Base-by-base conservation (phyloP, 2,888 invertebrate genomes). In the Meloe dianella region DNA sequence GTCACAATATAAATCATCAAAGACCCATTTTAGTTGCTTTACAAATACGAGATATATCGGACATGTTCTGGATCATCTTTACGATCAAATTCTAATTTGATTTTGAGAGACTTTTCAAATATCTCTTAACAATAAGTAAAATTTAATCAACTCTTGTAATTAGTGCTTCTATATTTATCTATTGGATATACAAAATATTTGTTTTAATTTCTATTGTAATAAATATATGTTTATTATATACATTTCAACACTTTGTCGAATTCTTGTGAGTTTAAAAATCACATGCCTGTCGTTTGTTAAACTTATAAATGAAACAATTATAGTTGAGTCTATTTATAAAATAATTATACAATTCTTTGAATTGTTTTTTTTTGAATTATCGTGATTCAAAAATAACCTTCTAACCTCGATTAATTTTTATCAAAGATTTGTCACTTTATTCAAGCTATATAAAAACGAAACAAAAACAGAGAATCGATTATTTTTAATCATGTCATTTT, bases 351-450 rank as follows among this genome's bases (percentile, higher is more conserved):
- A 20, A 20, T 47, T 47, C 47, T 47, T 3, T 20, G 47, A 47
- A 47, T 47, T 47, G 47, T 47, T 47, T 47, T 47, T 20, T 47
- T 10, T 12, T 22, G n/a, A 17, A 41, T 41, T 47, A 47, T 47
- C 47, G 47, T 47, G 47, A 20, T 20, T 47, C 47, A 47, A 20
- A 20, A 47, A 20, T 47, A 20, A 47, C 47, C 47, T n/a, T 47
- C 20, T 47, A 20, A 47, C 47, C 20, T 17, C 20, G 9, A 2
- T 9, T 47, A 17, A 47, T 17, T 47, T 47, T 47, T 47, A 47
- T 47, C 47, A 47, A 47, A 47, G 47, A 47, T 47, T 47, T 47
- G 20, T 47, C 47, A 47, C 47, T 47, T 47, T 47, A 47, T 20
- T 47, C 9, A 20, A 47, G 20, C 20, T 20, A 47, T 47, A 17